Conservation (phyloP, 2,113 vertebrate genomes). For the Anarhynchus alexandrinus region DNA sequence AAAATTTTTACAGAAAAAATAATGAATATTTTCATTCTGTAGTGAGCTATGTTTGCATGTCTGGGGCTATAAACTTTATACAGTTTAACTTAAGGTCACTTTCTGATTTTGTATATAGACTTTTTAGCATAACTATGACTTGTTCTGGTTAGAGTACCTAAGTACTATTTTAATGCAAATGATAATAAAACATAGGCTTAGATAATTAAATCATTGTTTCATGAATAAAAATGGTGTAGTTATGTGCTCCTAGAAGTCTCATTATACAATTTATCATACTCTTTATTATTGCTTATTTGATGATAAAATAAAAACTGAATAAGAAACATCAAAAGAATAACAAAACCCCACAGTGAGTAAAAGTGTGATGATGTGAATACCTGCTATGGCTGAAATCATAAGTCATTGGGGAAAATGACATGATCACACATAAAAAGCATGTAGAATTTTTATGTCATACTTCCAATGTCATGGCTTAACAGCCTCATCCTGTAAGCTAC, state of each 20-base stretch:
- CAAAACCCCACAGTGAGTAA: background rate
- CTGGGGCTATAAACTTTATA: background rate
- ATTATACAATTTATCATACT: background rate
- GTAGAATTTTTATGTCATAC: background rate
- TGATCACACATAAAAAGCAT: background rate
- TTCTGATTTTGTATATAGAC: background rate
- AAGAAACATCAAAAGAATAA: background rate
- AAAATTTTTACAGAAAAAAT: background rate
- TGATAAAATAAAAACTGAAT: background rate
- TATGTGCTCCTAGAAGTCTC: background rate
- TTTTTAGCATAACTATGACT: background rate
- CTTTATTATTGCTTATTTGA: background rate
- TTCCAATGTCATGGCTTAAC: background rate
- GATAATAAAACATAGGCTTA: background rate
- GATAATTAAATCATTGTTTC: background rate
- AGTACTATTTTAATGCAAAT: background rate
- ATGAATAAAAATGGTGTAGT: background rate
- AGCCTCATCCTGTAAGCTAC: background rate
- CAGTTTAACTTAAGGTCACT: background rate
- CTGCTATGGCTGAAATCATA: background rate
- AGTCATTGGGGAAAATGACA: background rate
- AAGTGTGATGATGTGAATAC: background rate
- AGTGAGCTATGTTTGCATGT: background rate
- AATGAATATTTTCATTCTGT: background rate
- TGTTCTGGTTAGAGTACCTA: background rate